These are phyloP conservation scores for Belonocnema kinseyi DNA, from an alignment of 1,140 invertebrate genomes.

Conservation along the genomic window DNA sequence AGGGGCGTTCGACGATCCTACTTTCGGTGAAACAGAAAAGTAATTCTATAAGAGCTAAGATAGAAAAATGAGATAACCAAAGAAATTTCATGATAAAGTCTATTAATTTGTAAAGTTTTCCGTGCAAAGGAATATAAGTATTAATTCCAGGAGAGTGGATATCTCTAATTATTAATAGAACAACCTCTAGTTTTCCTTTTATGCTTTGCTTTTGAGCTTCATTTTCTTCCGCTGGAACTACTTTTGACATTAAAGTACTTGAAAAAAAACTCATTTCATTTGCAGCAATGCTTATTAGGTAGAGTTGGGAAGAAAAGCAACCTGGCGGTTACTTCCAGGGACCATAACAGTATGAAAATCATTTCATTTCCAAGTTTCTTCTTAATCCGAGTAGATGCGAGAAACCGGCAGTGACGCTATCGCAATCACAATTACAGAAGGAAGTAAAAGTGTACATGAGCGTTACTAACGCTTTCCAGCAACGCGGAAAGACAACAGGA, in stretches of 20 bases:
- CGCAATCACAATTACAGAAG: slow-evolving; percentile 24
- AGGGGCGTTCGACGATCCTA: neutral
- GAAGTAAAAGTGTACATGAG: neutral
- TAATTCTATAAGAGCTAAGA: too few species aligned
- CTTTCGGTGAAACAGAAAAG: too few species aligned
- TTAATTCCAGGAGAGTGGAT: too few species aligned
- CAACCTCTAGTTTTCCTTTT: too few species aligned
- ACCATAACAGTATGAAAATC: slow-evolving; percentile 11
- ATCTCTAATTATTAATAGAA: too few species aligned
- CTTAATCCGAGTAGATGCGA: slow-evolving; percentile 11
- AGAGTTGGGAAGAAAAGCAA: neutral
- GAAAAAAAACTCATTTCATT: slow-evolving; percentile 28
- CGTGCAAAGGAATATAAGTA: too few species aligned
- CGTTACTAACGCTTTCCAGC: slow-evolving; percentile 19
- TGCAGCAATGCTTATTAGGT: slow-evolving; percentile 16
- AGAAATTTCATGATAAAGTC: too few species aligned
- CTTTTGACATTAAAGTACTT: neutral
- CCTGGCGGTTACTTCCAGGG: neutral
- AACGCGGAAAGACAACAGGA: neutral
- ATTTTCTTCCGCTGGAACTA: too few species aligned
- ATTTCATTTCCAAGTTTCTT: slow-evolving; percentile 21
- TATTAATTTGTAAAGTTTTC: too few species aligned
- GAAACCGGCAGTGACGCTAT: neutral
- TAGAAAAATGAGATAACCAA: too few species aligned
- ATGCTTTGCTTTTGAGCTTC: too few species aligned